These are phyloP conservation scores for Sinocyclocheilus rhinocerous DNA, from an alignment of 2,113 vertebrate genomes.

Conservation along the genomic window DNA sequence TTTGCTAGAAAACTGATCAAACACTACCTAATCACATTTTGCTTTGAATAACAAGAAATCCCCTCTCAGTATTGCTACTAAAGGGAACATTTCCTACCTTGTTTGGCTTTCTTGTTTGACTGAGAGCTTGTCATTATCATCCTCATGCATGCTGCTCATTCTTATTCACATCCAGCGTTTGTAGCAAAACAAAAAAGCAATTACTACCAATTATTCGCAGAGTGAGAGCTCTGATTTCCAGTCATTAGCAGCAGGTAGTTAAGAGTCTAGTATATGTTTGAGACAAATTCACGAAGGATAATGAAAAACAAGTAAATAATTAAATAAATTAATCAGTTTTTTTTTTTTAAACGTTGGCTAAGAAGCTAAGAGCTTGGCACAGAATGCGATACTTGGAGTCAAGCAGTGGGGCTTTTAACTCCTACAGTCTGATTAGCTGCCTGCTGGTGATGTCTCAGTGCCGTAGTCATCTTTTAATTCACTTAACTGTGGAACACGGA, in stretches of 20 bases:
- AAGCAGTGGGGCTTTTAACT: conserved; percentile 32
- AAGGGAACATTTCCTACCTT: conserved; percentile 17
- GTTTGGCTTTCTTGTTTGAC: conserved; percentile 25
- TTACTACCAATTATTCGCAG: conserved; percentile 69
- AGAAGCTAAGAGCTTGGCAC: conserved; percentile 37
- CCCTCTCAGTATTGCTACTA: not conserved
- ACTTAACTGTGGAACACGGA: conserved; percentile 6
- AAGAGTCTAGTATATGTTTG: conserved; percentile 48
- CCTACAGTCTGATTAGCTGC: conserved; percentile 15
- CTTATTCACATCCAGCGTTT: conserved; percentile 55
- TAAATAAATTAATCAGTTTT: conserved; percentile 28
- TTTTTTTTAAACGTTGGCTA: conserved; percentile 23
- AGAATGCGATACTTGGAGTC: not conserved
- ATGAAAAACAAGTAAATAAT: not conserved
- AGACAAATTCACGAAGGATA: conserved; percentile 55
- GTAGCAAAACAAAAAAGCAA: conserved; percentile 69
- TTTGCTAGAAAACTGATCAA: not conserved
- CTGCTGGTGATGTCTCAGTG: conserved; percentile 10
- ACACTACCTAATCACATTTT: not conserved
- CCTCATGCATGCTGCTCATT: conserved; percentile 47
- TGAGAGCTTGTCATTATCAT: conserved; percentile 36
- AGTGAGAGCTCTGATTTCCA: conserved; percentile 65
- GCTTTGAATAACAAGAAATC: conserved; percentile 12
- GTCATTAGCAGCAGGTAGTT: conserved; percentile 67
- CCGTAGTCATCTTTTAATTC: conserved; percentile 27